phyloP scores from a whole-genome alignment of 1,140 invertebrate genomes.

The Potamilus streckersoni region DNA sequence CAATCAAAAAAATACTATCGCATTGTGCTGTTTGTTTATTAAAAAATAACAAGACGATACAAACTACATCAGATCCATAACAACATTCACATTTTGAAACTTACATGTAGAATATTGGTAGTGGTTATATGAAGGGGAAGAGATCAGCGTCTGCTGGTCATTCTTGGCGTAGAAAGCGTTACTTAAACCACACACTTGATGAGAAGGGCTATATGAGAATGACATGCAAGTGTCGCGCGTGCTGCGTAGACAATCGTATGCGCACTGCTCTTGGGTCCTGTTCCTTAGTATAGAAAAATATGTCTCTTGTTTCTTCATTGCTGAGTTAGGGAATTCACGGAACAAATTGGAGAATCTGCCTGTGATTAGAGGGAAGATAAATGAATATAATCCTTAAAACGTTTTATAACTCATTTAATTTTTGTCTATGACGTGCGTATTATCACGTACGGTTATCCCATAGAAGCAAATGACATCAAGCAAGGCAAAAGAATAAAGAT shows the following conservation, averaged over 20 bases:
- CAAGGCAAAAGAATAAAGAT: not conserved
- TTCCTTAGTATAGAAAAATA: conserved; percentile 34
- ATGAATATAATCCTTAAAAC: not conserved
- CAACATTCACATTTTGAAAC: not conserved
- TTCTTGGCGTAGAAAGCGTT: conserved; percentile 27
- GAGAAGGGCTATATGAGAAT: conserved; percentile 32
- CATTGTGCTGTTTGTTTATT: not conserved
- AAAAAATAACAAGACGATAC: not conserved
- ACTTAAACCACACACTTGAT: conserved; percentile 35
- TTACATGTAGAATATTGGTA: conserved; percentile 41
- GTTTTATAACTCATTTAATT: not conserved
- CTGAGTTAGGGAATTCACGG: conserved; percentile 14
- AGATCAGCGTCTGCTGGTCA: conserved; percentile 14
- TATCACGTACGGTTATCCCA: not conserved
- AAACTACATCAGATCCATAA: not conserved
- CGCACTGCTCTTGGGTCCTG: conserved; percentile 32
- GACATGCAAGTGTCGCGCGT: conserved; percentile 35
- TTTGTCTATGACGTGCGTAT: not conserved
- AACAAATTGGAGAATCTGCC: conserved; percentile 30
- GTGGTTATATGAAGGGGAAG: conserved; percentile 28
- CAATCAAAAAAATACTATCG: too few relatives aligned
- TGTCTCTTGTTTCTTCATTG: conserved; percentile 21
- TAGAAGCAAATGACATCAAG: not conserved
- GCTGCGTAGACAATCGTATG: conserved; percentile 28
- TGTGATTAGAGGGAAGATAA: conserved; percentile 8